These are phyloP conservation scores for Geophilus truncorum DNA, from an alignment of 2,888 invertebrate species.

Conservation along the genomic window DNA sequence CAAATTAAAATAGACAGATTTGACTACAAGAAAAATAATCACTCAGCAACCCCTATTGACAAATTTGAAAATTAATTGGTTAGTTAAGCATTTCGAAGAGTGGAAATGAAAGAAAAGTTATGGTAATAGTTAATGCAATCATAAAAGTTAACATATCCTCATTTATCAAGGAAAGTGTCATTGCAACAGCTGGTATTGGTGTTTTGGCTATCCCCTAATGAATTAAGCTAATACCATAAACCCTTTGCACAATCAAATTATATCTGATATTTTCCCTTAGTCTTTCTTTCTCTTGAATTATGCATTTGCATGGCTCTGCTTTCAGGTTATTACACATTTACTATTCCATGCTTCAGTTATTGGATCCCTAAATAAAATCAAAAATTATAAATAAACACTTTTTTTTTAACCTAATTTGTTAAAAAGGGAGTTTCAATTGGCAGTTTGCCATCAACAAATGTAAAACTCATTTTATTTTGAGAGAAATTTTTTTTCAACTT, in stretches of 20 bases:
- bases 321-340: background rate
- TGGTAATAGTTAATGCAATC: background rate
- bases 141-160: background rate
- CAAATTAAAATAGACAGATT: conserved; percentile 14
- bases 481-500: background rate
- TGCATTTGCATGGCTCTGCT: background rate
- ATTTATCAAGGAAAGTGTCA: background rate
- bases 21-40: background rate
- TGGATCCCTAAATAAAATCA: background rate
- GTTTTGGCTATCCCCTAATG: background rate
- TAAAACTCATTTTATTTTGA: background rate
- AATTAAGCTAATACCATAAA: background rate
- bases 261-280: background rate
- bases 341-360: background rate
- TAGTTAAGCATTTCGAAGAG: no score
- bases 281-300: background rate
- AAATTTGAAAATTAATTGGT: no score
- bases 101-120: no score
- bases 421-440: background rate
- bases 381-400: background rate
- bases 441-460: background rate
- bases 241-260: background rate
- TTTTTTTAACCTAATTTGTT: background rate
- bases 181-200: background rate
- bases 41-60: no score